Evolutionary conservation across 2,888 invertebrate species (phyloP).

Genomic region (Cartodere bifasciata): DNA sequence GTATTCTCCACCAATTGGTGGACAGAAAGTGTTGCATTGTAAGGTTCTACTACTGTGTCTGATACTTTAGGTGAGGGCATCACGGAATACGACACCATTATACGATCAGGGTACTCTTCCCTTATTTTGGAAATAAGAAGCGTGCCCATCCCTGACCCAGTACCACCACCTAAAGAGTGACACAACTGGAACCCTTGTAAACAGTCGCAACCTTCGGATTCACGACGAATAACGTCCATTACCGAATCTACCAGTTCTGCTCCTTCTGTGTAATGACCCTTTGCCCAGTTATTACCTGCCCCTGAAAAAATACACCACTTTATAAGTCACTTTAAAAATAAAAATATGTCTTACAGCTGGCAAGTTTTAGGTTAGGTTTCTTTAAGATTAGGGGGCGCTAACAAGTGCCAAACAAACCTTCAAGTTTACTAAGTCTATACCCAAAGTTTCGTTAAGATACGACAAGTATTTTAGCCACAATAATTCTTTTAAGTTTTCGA

Average conservation of each 20-base stretch:
- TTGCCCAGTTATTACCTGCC: constrained; percentile 55
- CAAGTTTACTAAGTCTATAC: too few species aligned
- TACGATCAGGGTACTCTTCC: constrained; percentile 81
- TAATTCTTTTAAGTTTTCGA: too few species aligned
- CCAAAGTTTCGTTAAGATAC: too few species aligned
- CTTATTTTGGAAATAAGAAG: constrained; percentile 75
- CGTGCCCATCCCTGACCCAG: constrained; percentile 65
- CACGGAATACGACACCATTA: constrained; percentile 70
- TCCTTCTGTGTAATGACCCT: constrained; percentile 66
- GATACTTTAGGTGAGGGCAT: constrained; percentile 77
- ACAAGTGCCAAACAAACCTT: too few species aligned
- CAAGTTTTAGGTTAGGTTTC: too few species aligned
- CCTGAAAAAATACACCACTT: too few species aligned
- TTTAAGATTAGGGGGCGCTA: too few species aligned
- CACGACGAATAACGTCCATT: constrained; percentile 55
- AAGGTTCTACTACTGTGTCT: constrained; percentile 62
- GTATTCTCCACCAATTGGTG: constrained; percentile 77
- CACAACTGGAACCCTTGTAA: constrained; percentile 63
- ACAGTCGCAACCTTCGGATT: constrained; percentile 68
- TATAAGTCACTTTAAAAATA: too few species aligned
- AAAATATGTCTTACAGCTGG: too few species aligned
- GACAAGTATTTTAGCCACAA: too few species aligned
- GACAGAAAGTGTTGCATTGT: constrained; percentile 73
- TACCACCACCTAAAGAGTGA: constrained; percentile 65
- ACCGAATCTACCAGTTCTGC: constrained; percentile 61